A percentile compares a stretch with the other conserved stretches of the same genome.
These are phyloP conservation scores for Myiopsitta monachus DNA, from an alignment of 2,113 vertebrate species.

Conservation along the genomic window DNA sequence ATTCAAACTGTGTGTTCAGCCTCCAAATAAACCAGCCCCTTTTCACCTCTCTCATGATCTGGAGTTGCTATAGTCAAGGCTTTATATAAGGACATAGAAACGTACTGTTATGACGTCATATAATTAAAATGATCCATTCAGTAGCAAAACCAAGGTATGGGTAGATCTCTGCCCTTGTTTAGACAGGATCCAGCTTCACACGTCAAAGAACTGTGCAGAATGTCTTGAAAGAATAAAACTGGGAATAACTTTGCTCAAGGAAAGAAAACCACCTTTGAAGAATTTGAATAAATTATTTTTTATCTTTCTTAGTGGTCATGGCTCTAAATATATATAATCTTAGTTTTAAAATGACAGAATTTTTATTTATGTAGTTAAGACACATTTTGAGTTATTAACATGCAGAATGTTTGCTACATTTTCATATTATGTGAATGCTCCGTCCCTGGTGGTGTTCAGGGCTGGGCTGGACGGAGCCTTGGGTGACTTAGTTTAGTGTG, in stretches of 20 bases:
- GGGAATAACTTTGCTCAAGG: not conserved
- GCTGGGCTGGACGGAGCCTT: too few species aligned
- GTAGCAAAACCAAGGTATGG: not conserved
- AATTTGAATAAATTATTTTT: not conserved
- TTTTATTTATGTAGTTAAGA: not conserved
- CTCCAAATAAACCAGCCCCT: conserved; percentile 22
- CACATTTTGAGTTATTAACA: not conserved
- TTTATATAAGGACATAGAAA: conserved; percentile 12
- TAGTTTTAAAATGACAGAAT: not conserved
- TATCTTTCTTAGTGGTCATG: not conserved
- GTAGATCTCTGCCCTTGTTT: not conserved
- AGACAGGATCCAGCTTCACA: not conserved
- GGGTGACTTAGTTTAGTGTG: too few species aligned
- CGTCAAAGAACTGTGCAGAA: not conserved
- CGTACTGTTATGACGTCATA: not conserved
- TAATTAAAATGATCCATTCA: not conserved
- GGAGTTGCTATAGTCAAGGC: not conserved
- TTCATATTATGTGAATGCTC: not conserved
- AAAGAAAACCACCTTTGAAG: not conserved
- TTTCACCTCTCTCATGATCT: conserved; percentile 26
- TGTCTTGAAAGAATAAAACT: not conserved
- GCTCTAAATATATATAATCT: not conserved
- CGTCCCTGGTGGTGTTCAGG: too few species aligned
- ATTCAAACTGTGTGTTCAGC: not conserved
- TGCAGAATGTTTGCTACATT: not conserved